Evolutionary conservation across 2,888 invertebrate genomes (phyloP).

Genomic region (Panzeria rudis): DNA sequence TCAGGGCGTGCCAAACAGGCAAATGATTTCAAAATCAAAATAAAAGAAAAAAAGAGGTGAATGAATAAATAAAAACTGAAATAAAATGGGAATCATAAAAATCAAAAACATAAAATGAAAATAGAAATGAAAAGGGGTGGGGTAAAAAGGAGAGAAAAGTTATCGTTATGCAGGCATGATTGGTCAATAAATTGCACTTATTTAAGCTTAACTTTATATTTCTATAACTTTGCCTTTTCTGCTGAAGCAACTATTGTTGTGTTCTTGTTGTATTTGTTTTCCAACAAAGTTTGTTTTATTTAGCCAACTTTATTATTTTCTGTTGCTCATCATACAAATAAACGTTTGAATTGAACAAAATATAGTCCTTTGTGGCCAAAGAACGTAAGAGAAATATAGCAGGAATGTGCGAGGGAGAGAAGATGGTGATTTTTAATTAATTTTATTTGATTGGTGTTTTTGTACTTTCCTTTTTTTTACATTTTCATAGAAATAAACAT

Average conservation of each 20-base stretch:
- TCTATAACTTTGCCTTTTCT: constrained; percentile 47
- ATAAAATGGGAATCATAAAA: constrained; percentile 43
- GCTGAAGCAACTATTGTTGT: constrained; percentile 12
- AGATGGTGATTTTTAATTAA: constrained; percentile 63
- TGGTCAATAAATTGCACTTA: constrained; percentile 69
- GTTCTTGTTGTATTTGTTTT: constrained; percentile 23
- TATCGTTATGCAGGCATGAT: constrained; percentile 63
- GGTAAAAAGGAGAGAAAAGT: constrained; percentile 45
- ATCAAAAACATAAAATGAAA: constrained; percentile 24
- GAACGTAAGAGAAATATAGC: background rate
- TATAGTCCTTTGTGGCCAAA: constrained; percentile 36
- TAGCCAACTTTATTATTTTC: constrained; percentile 56
- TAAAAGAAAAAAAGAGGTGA: constrained; percentile 6
- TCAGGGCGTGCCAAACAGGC: constrained; percentile 19
- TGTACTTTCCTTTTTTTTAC: background rate
- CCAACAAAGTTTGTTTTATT: constrained; percentile 50
- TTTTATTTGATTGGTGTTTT: constrained; percentile 58
- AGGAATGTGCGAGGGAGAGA: background rate
- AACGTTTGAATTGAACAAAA: constrained; percentile 44
- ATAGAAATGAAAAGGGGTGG: background rate
- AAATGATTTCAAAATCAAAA: constrained; percentile 26
- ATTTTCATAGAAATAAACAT: constrained; percentile 11
- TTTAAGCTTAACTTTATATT: constrained; percentile 61
- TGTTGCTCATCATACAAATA: constrained; percentile 14
- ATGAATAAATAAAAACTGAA: constrained; percentile 25